Evolutionary conservation across 2,888 invertebrate species (phyloP).

Genomic region (Agriopis aurantiaria): DNA sequence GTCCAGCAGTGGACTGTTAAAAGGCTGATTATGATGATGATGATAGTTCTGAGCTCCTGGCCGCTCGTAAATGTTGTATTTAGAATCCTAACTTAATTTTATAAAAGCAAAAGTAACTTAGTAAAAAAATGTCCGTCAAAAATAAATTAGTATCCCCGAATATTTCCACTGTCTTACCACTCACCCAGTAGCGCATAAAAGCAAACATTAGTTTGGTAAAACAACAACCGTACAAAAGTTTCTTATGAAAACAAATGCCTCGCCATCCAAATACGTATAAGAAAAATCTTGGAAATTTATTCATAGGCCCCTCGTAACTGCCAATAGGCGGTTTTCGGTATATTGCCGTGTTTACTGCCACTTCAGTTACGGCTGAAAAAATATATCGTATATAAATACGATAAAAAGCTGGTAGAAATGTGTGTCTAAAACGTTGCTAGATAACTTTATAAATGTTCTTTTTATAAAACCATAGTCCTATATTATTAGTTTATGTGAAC

Average conservation of each 20-base stretch:
- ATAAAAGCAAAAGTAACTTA: too few species aligned
- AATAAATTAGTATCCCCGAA: too few species aligned
- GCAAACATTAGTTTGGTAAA: neutral
- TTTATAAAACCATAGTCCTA: neutral
- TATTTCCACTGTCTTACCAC: too few species aligned
- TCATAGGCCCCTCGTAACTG: slow-evolving; percentile 51
- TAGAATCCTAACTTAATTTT: too few species aligned
- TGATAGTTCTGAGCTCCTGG: too few species aligned
- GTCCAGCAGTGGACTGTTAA: too few species aligned
- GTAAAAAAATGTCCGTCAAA: too few species aligned
- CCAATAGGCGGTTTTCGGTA: slow-evolving; percentile 41
- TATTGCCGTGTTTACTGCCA: slow-evolving; percentile 43
- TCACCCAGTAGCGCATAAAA: too few species aligned
- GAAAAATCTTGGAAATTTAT: slow-evolving; percentile 53
- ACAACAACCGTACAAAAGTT: slow-evolving; percentile 11
- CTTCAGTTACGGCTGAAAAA: slow-evolving; percentile 37
- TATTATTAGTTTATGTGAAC: too few species aligned
- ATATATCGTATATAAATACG: slow-evolving; percentile 33
- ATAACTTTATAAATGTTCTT: slow-evolving; percentile 17
- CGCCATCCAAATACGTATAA: slow-evolving; percentile 17
- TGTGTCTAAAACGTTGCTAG: slow-evolving; percentile 20
- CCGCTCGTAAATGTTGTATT: too few species aligned
- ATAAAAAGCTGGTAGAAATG: slow-evolving; percentile 35
- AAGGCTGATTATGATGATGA: too few species aligned
- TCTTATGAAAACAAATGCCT: slow-evolving; percentile 35